Evolutionary conservation across 2,113 vertebrate species (phyloP), one percentile per base, ranked within the genome.

Genomic region (Synchiropus splendidus): DNA sequence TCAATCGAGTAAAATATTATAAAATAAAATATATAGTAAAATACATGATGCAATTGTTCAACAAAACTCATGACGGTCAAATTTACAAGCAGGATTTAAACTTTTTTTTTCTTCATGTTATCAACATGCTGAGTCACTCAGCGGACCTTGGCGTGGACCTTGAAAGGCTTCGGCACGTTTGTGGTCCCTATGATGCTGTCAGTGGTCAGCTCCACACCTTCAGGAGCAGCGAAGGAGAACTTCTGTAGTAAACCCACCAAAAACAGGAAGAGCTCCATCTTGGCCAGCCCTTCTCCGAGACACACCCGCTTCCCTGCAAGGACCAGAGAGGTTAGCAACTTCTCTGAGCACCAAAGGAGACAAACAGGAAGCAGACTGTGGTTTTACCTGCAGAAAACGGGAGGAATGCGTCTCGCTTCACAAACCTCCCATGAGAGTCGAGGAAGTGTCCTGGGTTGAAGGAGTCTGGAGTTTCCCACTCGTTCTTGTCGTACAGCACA

Each of bases 381-480:
- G 13, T 6, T 16, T 39, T 9, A 95, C 89, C 88, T 77, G 86
- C 71, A 59, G 88, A 91, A 77, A 95, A 95, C 6, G 89, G 87
- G 42, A 92, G 49, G 64, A 94, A 94, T 49, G 85, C 74, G 1
- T 92, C 89, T 41, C 55, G 79, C 57, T 73, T 88, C 48, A 76
- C 77, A 61, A 92, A 89, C 46, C 79, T 80, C 39, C 89, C 86
- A 4, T 89, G 75, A 39, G 70, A 58, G 57, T 92, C 86, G 78
- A 93, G 72, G 64, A 94, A 94, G 61, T 92, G 90, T 27, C 77
- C 81, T 0, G 90, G 90, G 56, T 90, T 92, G 74, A 93, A 93
- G 1, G 41, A 70, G 43, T 89, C 64, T 1, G 89, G 85, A 10
- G 84, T 90, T 35, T 74, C 82, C 88, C 89, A 92, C 52, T 87